A percentile compares a stretch with the other conserved stretches of the same genome.
Evolutionary conservation across 2,797 vertebrate genomes (phyloP).

Genomic region (Gobionotothen gibberifrons): DNA sequence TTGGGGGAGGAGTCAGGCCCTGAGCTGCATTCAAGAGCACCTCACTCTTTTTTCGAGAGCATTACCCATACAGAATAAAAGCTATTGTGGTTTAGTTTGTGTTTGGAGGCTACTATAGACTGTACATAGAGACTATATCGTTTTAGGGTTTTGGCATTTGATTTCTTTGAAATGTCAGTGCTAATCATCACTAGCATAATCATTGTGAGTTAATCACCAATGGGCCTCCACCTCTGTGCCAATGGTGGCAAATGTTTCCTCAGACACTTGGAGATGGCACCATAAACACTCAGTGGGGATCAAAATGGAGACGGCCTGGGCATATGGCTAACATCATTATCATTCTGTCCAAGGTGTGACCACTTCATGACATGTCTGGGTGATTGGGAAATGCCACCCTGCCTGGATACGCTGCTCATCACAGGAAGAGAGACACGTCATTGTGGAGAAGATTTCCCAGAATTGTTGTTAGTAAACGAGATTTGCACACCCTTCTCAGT

Average conservation of each 20-base stretch:
- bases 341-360: constrained; percentile 7
- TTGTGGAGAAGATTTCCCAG: too few species aligned
- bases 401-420: constrained; percentile 23
- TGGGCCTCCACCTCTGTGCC: constrained; percentile 29
- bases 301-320: constrained; percentile 23
- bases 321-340: constrained; percentile 47
- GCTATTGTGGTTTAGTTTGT: not conserved
- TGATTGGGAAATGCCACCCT: constrained; percentile 24
- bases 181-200: constrained; percentile 54
- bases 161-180: constrained; percentile 43
- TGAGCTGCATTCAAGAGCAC: too few species aligned
- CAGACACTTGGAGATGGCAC: constrained; percentile 30
- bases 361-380: constrained; percentile 29
- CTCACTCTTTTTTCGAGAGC: too few species aligned
- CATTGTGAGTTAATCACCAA: constrained; percentile 39
- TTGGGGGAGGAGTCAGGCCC: too few species aligned
- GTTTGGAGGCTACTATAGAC: not conserved
- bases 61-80: not conserved
- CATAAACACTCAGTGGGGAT: constrained; percentile 18
- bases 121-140: too few species aligned
- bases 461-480: too few species aligned
- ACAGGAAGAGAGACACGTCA: not conserved
- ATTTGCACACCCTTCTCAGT: constrained; percentile 9
- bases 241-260: constrained; percentile 21
- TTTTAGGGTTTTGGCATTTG: constrained; percentile 23